These are phyloP conservation scores for Dendroctonus valens DNA, from an alignment of 1,140 invertebrate species.

Conservation along the genomic window DNA sequence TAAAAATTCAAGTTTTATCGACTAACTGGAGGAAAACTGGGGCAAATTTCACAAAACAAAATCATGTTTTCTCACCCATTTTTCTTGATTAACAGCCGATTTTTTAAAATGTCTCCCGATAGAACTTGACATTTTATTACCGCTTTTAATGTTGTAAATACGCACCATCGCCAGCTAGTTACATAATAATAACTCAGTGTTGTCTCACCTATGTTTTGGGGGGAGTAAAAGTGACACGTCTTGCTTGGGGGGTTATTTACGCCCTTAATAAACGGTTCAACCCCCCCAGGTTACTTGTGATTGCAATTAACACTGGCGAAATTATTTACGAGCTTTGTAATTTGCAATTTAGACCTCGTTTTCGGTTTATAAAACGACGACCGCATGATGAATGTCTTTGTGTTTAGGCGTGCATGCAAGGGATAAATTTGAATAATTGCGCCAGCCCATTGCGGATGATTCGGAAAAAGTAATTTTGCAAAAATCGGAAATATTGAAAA, in stretches of 20 bases:
- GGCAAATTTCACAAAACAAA: too few species aligned
- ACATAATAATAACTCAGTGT: too few species aligned
- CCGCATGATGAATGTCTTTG: constrained; percentile 32
- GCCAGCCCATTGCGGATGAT: not conserved
- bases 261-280: constrained; percentile 33
- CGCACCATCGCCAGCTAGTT: too few species aligned
- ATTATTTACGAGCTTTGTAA: constrained; percentile 38
- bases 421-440: constrained; percentile 16
- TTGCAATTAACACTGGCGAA: constrained; percentile 36
- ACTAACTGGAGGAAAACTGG: too few species aligned
- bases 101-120: too few species aligned
- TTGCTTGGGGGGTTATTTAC: constrained; percentile 34
- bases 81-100: too few species aligned
- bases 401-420: constrained; percentile 13
- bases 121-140: too few species aligned
- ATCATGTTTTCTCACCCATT: too few species aligned
- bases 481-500: too few species aligned
- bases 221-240: constrained; percentile 31
- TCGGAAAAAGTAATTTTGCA: too few species aligned
- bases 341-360: constrained; percentile 36
- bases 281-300: constrained; percentile 36
- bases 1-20: too few species aligned
- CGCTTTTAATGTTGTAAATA: too few species aligned
- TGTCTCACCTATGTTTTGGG: not conserved
- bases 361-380: constrained; percentile 30